These are phyloP conservation scores for Colletes gigas DNA, from an alignment of 1,140 invertebrate species.

Conservation along the genomic window DNA sequence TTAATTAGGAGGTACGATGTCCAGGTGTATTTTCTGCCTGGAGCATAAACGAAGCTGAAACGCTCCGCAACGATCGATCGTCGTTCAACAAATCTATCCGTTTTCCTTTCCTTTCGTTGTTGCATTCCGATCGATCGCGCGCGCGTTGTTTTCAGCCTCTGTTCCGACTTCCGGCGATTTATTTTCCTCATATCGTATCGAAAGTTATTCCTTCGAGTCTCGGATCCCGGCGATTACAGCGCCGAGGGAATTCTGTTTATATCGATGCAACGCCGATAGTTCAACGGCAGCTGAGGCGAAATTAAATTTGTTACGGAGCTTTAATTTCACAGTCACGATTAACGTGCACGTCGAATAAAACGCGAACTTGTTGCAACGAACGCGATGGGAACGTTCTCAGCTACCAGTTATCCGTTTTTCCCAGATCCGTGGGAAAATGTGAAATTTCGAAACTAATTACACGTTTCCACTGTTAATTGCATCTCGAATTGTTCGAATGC, in stretches of 20 bases:
- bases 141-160: neutral
- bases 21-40: neutral
- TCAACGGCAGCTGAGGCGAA: neutral
- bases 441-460: neutral
- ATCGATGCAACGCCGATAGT: constrained; percentile 5
- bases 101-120: neutral
- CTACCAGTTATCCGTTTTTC: neutral
- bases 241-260: neutral
- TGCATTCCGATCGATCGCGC: neutral
- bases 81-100: constrained; percentile 15
- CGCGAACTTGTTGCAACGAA: neutral
- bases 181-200: constrained; percentile 9
- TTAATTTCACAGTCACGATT: constrained; percentile 7
- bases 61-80: neutral
- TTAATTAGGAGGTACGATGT: neutral
- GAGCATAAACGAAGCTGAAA: neutral
- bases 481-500: too few species aligned
- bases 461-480: too few species aligned
- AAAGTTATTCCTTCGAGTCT: constrained; percentile 9
- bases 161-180: neutral
- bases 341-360: neutral
- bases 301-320: constrained; percentile 28
- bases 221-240: neutral
- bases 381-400: neutral
- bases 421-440: neutral